phyloP scores from a whole-genome alignment of 1,140 invertebrate species.

The Micrasema minimum region DNA sequence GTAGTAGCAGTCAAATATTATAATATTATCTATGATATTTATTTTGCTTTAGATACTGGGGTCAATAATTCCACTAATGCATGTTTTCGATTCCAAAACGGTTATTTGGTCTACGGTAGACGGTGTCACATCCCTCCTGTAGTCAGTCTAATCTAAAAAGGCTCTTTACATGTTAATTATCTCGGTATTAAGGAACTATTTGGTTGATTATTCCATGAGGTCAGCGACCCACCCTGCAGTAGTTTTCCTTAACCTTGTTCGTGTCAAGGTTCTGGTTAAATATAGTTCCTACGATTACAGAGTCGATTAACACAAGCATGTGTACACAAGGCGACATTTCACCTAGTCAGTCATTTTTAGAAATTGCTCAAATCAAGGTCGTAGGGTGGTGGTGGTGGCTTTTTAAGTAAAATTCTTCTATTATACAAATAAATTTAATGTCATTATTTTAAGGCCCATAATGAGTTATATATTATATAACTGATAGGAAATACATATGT shows the following conservation, averaged over 20 bases:
- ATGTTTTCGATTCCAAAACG: constrained; percentile 11
- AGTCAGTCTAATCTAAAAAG: background rate
- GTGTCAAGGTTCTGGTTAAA: constrained; percentile 8
- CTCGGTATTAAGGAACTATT: background rate
- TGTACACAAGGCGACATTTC: background rate
- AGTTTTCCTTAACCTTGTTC: background rate
- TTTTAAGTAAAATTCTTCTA: background rate
- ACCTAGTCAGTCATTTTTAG: background rate
- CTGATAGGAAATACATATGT: too few species aligned
- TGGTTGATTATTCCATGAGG: background rate
- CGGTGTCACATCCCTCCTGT: background rate
- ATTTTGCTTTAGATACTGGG: too few species aligned
- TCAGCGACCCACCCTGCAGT: background rate
- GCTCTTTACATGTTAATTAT: background rate
- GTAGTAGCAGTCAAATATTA: too few species aligned
- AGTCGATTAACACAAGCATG: background rate
- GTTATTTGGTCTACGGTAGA: background rate
- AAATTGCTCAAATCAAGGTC: background rate
- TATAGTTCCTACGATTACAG: background rate
- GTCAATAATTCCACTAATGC: constrained; percentile 3
- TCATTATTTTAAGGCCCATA: background rate
- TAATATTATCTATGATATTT: too few species aligned
- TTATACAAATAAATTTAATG: background rate
- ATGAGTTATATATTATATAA: too few species aligned
- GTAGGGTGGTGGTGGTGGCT: background rate